Conservation (phyloP, 2,797 vertebrate species). For the Buceros bicornis region DNA sequence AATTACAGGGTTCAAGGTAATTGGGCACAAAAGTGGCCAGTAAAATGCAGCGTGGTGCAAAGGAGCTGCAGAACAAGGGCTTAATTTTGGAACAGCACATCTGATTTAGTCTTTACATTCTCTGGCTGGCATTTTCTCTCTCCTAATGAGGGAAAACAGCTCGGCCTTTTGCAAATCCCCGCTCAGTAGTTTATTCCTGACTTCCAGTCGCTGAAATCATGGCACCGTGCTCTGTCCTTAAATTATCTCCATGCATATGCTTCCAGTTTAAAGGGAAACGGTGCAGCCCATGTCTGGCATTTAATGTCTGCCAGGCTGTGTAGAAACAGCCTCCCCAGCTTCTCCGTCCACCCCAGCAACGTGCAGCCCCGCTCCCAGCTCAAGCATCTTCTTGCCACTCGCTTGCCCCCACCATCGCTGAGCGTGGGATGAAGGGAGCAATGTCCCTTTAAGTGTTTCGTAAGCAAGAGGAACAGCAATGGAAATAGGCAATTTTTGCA, state of each 20-base stretch:
- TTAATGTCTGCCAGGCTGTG: not conserved
- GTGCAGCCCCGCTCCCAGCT: rapidly evolving
- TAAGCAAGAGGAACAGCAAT: rapidly evolving
- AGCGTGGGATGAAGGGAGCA: rapidly evolving
- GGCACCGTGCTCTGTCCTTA: not conserved
- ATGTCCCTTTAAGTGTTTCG: not conserved
- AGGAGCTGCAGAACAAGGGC: not conserved
- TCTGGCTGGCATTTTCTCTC: not conserved
- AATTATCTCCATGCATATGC: not conserved
- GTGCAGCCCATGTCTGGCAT: not conserved
- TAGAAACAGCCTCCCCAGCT: not conserved
- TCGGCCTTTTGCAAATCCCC: not conserved
- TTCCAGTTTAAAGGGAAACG: not conserved
- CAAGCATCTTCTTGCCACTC: not conserved
- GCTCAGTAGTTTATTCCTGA: not conserved
- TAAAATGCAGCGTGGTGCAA: not conserved
- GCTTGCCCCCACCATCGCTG: rapidly evolving
- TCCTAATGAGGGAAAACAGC: not conserved
- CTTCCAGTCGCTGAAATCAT: not conserved
- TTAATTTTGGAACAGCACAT: not conserved
- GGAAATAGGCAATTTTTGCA: rapidly evolving
- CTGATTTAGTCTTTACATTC: not conserved
- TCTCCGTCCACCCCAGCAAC: rapidly evolving
- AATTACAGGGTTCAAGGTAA: constrained; percentile 13
- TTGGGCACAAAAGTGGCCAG: constrained; percentile 25